Conservation (phyloP, 2,113 vertebrate genomes). For the Rhombomys opimus region DNA sequence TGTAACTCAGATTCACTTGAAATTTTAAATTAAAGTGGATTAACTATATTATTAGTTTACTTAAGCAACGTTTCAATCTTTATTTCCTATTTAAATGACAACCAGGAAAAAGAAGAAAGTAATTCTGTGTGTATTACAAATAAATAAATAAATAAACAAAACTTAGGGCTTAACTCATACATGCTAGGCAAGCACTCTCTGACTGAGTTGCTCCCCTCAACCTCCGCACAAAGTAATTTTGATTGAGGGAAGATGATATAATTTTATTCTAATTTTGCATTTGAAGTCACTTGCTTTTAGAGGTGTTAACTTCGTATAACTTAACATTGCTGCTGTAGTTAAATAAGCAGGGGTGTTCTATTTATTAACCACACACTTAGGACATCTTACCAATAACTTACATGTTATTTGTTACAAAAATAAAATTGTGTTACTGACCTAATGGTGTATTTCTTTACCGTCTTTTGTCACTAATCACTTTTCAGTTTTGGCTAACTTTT, state of each 20-base stretch:
- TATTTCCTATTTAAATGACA: conserved; percentile 7
- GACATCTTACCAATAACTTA: background rate
- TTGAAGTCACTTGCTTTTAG: background rate
- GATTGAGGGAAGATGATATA: background rate
- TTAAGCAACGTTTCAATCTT: conserved; percentile 44
- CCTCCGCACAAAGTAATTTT: background rate
- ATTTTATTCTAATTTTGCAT: conserved; percentile 21
- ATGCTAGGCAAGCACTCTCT: background rate
- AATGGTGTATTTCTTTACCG: background rate
- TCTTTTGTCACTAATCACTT: background rate
- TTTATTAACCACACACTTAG: background rate
- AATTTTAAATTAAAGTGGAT: conserved; percentile 20
- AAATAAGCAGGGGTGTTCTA: background rate
- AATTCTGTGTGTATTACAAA: background rate
- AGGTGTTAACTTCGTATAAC: background rate
- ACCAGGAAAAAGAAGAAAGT: background rate
- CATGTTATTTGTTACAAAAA: background rate
- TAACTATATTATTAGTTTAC: background rate
- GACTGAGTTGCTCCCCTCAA: background rate
- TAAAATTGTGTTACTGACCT: background rate
- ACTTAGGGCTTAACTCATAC: background rate
- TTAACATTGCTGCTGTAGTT: background rate
- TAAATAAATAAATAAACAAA: too few relatives aligned
- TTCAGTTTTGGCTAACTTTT: background rate
- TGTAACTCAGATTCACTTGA: conserved; percentile 16